Percentiles rank a stretch among this genome's conserved stretches.
Evolutionary conservation across 2,888 invertebrate genomes (phyloP).

Genomic region (Anoplius nigerrimus): DNA sequence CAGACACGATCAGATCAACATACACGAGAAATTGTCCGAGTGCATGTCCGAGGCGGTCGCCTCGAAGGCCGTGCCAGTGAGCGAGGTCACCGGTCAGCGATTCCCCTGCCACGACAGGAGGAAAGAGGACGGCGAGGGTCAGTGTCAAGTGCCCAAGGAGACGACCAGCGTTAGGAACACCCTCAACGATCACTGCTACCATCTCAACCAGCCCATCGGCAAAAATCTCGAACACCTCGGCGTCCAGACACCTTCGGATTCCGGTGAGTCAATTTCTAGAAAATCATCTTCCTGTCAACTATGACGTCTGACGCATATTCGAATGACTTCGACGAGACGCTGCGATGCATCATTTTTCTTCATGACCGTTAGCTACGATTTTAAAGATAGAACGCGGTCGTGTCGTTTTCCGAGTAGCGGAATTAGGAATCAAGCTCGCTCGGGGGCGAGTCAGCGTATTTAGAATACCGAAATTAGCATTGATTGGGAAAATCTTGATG

Average conservation of each 20-base stretch:
- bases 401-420: no score
- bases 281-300: no score
- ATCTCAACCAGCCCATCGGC: constrained; percentile 73
- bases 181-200: constrained; percentile 82
- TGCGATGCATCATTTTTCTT: no score
- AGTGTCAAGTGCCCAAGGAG: constrained; percentile 50
- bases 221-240: constrained; percentile 82
- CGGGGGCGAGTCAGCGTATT: not conserved
- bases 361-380: no score
- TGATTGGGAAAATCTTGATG: not conserved
- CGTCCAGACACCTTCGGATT: constrained; percentile 92
- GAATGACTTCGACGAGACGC: no score
- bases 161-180: constrained; percentile 60
- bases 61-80: constrained; percentile 61
- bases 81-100: constrained; percentile 68
- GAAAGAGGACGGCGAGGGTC: constrained; percentile 44
- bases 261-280: constrained; percentile 80
- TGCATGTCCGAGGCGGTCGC: constrained; percentile 41
- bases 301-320: no score
- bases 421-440: no score
- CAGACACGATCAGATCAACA: constrained; percentile 68
- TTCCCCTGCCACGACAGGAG: constrained; percentile 47
- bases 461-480: not conserved
- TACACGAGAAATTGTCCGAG: constrained; percentile 61
- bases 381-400: no score